These are phyloP conservation scores for Norana najaformis DNA, from an alignment of 2,888 invertebrate genomes.

Conservation along the genomic window DNA sequence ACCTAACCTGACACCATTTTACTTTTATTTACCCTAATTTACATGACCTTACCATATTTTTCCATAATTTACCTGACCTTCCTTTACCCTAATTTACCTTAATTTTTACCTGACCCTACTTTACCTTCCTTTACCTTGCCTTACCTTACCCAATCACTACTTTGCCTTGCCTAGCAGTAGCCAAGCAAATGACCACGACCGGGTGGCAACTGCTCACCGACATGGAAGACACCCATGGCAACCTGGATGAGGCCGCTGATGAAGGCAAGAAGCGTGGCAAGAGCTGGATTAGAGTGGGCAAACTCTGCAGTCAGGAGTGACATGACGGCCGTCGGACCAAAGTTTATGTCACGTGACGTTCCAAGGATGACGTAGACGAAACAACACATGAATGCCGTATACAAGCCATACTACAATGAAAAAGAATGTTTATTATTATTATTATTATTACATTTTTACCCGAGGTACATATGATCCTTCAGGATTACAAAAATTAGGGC, in stretches of 20 bases:
- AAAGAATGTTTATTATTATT: background rate
- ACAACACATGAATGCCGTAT: constrained; percentile 87
- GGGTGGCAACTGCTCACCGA: background rate
- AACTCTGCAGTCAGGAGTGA: constrained; percentile 74
- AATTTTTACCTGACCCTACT: too few species aligned
- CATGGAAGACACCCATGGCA: constrained; percentile 52
- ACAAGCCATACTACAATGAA: constrained; percentile 78
- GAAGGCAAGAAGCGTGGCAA: constrained; percentile 59
- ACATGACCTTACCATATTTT: too few species aligned
- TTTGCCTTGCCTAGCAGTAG: too few species aligned
- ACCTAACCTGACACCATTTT: too few species aligned
- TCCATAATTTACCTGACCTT: too few species aligned
- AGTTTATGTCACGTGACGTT: constrained; percentile 87
- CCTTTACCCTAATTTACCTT: too few species aligned
- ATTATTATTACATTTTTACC: background rate
- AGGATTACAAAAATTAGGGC: too few species aligned
- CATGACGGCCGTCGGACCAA: constrained; percentile 90
- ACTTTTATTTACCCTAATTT: too few species aligned
- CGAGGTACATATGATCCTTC: too few species aligned
- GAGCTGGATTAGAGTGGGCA: constrained; percentile 49
- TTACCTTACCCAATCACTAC: too few species aligned
- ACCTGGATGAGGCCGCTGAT: constrained; percentile 58
- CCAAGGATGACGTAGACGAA: constrained; percentile 88
- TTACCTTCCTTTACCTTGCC: too few species aligned
- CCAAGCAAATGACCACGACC: too few species aligned